Conservation (phyloP, 2,888 invertebrate species). For the Ecdyonurus torrentis region DNA sequence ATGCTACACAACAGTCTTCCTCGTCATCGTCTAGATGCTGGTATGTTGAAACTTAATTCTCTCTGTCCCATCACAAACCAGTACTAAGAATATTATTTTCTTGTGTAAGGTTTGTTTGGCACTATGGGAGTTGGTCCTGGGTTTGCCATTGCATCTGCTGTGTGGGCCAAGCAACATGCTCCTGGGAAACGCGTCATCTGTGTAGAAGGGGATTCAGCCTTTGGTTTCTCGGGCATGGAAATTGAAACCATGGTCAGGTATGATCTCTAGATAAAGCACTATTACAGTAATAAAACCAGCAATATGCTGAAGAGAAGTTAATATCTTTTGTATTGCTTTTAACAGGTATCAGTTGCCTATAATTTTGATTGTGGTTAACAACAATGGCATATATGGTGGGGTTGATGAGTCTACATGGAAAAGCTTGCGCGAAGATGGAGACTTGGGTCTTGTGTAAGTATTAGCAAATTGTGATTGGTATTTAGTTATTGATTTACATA, state of each 20-base stretch:
- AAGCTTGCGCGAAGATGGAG: conserved; percentile 49
- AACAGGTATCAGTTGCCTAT: conserved; percentile 78
- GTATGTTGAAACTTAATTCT: conserved; percentile 22
- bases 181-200: conserved; percentile 76
- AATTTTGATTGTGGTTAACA: conserved; percentile 81
- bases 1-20: conserved; percentile 71
- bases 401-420: conserved; percentile 57
- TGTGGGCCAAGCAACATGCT: conserved; percentile 68
- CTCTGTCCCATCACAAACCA: neutral
- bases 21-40: conserved; percentile 82
- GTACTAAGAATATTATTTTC: neutral
- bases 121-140: conserved; percentile 94
- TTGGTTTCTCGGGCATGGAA: conserved; percentile 98
- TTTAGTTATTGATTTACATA: neutral
- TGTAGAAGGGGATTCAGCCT: conserved; percentile 93
- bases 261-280: no score
- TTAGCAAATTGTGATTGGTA: neutral
- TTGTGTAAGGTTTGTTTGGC: conserved; percentile 59
- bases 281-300: neutral
- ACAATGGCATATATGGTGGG: conserved; percentile 88
- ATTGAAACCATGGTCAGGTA: conserved; percentile 80
- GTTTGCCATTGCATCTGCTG: conserved; percentile 80
- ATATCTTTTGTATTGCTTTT: no score
- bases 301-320: no score
- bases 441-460: conserved; percentile 56